Percentiles rank a stretch among this genome's conserved stretches.
phyloP scores from a whole-genome alignment of 2,797 vertebrate species.

The Hypotaenidia philippensis region DNA sequence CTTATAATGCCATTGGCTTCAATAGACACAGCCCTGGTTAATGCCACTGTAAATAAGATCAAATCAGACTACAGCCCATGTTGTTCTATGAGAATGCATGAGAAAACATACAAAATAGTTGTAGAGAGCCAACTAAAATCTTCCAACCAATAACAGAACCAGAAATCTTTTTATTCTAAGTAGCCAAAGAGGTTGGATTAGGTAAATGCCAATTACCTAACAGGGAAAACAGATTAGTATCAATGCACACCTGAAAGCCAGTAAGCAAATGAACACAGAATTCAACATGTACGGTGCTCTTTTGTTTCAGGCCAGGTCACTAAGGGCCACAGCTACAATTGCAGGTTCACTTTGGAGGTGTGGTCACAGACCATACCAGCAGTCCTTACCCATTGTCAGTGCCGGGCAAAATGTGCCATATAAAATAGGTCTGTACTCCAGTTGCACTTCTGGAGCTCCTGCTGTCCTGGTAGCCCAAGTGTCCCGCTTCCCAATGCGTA shows the following conservation, averaged over 20 bases:
- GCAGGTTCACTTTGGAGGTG: background rate
- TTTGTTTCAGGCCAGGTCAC: background rate
- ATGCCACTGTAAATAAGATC: slow-evolving; percentile 17
- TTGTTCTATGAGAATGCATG: background rate
- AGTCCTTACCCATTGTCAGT: background rate
- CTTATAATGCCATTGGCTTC: background rate
- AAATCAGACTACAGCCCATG: background rate
- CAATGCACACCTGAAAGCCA: background rate
- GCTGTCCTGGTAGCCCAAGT: background rate
- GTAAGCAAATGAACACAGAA: background rate
- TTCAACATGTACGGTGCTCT: background rate
- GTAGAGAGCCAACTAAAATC: background rate
- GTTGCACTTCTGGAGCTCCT: fast-evolving
- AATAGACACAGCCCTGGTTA: slow-evolving; percentile 6
- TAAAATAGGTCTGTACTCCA: background rate
- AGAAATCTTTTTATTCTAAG: background rate
- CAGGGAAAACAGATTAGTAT: background rate
- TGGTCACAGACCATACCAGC: fast-evolving
- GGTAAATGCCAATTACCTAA: background rate
- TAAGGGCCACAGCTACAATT: background rate
- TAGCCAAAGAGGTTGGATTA: background rate
- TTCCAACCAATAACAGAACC: background rate
- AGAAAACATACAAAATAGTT: background rate
- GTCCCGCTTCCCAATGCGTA: background rate
- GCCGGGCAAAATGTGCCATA: background rate